Evolutionary conservation across 2,888 invertebrate species (phyloP).

Genomic region (Sussaba pulchella): DNA sequence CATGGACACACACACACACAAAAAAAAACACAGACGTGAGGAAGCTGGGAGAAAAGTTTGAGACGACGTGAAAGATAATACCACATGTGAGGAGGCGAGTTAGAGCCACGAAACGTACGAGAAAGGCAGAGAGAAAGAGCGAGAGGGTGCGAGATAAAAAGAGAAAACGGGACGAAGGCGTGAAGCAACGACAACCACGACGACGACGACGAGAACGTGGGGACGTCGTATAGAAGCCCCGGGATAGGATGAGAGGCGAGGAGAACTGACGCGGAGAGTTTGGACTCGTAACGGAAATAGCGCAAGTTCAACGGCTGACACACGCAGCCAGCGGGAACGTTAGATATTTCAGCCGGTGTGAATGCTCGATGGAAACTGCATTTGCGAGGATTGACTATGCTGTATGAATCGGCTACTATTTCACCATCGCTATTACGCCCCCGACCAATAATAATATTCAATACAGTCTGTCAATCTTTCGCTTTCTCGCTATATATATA

Average conservation of each 20-base stretch:
- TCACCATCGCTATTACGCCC: too few species aligned
- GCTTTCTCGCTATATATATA: too few species aligned
- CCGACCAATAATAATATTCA: too few species aligned
- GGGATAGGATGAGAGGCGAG: background rate
- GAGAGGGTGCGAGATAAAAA: background rate
- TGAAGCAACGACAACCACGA: too few species aligned
- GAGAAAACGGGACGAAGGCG: too few species aligned
- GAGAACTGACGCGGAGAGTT: background rate
- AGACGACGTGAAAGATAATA: background rate
- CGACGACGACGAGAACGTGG: background rate
- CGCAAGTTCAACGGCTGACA: constrained; percentile 69
- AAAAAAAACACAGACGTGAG: background rate
- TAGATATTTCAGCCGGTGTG: background rate
- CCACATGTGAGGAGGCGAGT: background rate
- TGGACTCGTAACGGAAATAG: constrained; percentile 66
- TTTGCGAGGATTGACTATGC: too few species aligned
- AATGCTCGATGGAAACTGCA: background rate
- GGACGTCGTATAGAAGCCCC: background rate
- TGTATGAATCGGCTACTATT: too few species aligned
- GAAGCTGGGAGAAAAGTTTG: background rate
- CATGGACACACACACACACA: background rate
- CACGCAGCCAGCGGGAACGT: background rate
- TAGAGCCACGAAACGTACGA: background rate
- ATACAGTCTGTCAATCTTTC: too few species aligned
- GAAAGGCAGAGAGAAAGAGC: background rate